Conservation (phyloP, 2,797 vertebrate species). For the Thalassophryne amazonica region DNA sequence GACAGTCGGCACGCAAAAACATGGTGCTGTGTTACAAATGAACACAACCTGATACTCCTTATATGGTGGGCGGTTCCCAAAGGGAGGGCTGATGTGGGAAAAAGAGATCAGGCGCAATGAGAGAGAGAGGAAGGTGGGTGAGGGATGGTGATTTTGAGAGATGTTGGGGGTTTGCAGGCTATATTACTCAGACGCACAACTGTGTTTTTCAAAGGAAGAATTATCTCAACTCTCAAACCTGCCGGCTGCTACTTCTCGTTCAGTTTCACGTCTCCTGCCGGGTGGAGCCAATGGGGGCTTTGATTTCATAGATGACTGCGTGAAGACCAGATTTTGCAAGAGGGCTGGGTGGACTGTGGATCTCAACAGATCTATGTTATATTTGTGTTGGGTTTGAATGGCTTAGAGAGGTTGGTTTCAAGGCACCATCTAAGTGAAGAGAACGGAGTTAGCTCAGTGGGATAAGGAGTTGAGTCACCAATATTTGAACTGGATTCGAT, state of each 20-base stretch:
- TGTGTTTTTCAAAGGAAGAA: conserved; percentile 29
- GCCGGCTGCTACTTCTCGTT: background rate
- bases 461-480: background rate
- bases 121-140: conserved; percentile 20
- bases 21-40: conserved; percentile 17
- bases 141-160: conserved; percentile 30
- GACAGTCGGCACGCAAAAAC: background rate
- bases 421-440: background rate
- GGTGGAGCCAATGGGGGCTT: background rate
- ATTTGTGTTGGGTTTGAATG: too few species aligned
- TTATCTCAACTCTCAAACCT: conserved; percentile 6
- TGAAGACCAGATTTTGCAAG: conserved; percentile 8
- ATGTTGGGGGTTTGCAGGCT: conserved; percentile 25
- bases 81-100: conserved; percentile 10
- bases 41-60: conserved; percentile 59
- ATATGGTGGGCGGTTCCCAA: conserved; percentile 65
- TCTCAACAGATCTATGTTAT: too few species aligned
- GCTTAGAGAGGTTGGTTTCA: background rate
- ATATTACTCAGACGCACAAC: conserved; percentile 46
- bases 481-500: too few species aligned
- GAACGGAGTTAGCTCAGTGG: too few species aligned
- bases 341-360: background rate
- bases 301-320: background rate
- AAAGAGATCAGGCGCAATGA: background rate
- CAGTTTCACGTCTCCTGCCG: background rate